These are phyloP conservation scores for Phenacoccus solenopsis DNA, from an alignment of 1,140 invertebrate species.

Conservation along the genomic window DNA sequence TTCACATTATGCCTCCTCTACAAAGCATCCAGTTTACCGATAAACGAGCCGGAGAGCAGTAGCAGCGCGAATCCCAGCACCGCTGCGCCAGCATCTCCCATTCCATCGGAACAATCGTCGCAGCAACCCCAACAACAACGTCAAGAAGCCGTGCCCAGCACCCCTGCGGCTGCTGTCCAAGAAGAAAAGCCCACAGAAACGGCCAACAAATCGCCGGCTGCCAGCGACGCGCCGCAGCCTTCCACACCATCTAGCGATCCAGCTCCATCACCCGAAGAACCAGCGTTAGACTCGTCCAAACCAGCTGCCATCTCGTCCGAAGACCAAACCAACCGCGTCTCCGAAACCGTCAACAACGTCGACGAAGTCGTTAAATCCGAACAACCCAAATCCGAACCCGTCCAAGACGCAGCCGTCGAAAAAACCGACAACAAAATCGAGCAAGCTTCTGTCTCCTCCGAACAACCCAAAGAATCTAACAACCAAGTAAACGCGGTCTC, in stretches of 20 bases:
- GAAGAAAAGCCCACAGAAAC: neutral
- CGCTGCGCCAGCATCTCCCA: neutral
- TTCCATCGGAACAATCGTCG: neutral
- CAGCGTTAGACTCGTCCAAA: neutral
- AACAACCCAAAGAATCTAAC: constrained; percentile 11
- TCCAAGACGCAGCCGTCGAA: neutral
- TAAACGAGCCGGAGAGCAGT: neutral
- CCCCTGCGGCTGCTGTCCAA: neutral
- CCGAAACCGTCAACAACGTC: neutral
- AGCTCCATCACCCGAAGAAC: neutral
- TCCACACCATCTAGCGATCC: neutral
- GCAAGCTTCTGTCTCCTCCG: neutral
- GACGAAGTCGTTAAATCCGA: neutral
- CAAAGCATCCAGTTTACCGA: neutral
- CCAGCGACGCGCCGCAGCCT: neutral
- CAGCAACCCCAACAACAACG: neutral
- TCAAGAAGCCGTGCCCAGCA: neutral
- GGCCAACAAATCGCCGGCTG: neutral
- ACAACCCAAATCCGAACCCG: neutral
- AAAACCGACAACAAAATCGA: constrained; percentile 7
- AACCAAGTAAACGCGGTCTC: constrained; percentile 19
- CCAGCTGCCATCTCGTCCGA: neutral
- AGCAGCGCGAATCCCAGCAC: neutral
- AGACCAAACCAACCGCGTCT: neutral
- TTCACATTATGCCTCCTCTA: neutral